A percentile compares a stretch with the other conserved stretches of the same genome.
Conservation (phyloP, 2,797 vertebrate species). For the Austrolebias charrua region DNA sequence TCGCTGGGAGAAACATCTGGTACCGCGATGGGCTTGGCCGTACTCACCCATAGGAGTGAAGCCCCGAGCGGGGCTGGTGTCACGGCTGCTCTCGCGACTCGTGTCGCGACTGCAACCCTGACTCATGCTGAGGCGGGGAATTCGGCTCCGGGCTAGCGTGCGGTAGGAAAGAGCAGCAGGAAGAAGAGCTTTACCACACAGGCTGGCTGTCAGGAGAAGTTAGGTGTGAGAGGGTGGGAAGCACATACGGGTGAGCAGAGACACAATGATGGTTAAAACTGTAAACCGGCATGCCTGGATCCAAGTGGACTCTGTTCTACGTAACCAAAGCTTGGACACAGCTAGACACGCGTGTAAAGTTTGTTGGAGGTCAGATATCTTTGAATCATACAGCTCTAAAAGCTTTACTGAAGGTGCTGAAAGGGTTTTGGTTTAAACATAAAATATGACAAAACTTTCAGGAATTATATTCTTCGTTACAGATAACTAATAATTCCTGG, state of each 20-base stretch:
- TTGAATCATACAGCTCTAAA: too few relatives aligned
- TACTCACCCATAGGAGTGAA: conserved; percentile 95
- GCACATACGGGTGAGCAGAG: not conserved
- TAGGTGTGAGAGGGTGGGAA: conserved; percentile 45
- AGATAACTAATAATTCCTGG: too few relatives aligned
- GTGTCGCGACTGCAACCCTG: conserved; percentile 99
- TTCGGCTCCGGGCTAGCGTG: conserved; percentile 98
- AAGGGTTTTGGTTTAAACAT: too few relatives aligned
- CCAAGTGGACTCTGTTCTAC: not conserved
- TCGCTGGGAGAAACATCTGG: not conserved
- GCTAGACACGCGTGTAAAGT: too few relatives aligned
- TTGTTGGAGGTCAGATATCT: too few relatives aligned
- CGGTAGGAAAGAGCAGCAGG: conserved; percentile 92
- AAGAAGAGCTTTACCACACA: conserved; percentile 89
- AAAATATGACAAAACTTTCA: too few relatives aligned
- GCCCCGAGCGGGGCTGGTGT: conserved; percentile 98
- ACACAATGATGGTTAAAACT: not conserved
- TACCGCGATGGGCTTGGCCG: conserved; percentile 52
- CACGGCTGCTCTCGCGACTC: conserved; percentile 99
- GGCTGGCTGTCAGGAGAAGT: conserved; percentile 76
- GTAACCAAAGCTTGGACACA: too few relatives aligned
- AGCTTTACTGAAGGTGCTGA: too few relatives aligned
- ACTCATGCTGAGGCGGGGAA: conserved; percentile 99
- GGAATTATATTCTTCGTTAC: too few relatives aligned
- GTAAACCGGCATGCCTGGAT: not conserved